Conservation (phyloP, 2,888 invertebrate genomes). For the Protula sp. region DNA sequence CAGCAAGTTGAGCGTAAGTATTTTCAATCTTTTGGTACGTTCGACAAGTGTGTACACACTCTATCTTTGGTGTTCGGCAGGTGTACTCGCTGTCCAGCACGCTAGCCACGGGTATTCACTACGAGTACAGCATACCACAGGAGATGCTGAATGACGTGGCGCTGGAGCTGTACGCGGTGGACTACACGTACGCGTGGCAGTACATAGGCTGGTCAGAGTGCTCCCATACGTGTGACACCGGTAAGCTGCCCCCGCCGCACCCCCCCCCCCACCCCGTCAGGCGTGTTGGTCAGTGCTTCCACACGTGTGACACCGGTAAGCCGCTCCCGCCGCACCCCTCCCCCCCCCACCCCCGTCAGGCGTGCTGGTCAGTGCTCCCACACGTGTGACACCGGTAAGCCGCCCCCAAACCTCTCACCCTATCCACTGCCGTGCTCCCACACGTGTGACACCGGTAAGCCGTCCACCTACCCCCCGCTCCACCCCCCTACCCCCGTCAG, state of each 20-base stretch:
- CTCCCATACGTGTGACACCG: slow-evolving; percentile 6
- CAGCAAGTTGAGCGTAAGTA: no score
- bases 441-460: slow-evolving; percentile 9
- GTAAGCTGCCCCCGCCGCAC: no score
- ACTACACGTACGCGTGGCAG: slow-evolving; percentile 4
- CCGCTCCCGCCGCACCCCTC: no score
- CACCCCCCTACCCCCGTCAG: no score
- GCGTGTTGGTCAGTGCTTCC: no score
- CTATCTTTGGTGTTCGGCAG: no score
- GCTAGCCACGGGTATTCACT: slow-evolving; percentile 1
- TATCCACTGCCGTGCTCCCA: slow-evolving; percentile 2
- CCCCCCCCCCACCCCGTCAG: no score
- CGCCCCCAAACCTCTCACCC: no score
- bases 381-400: slow-evolving; percentile 9
- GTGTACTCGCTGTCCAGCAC: slow-evolving; percentile 12
- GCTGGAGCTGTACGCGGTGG: not conserved
- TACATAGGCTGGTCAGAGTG: slow-evolving; percentile 8
- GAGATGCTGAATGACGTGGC: not conserved
- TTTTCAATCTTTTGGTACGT: no score
- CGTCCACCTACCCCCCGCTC: no score
- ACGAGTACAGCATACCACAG: slow-evolving; percentile 9
- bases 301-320: slow-evolving; percentile 9
- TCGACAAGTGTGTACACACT: no score
- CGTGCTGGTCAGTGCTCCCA: slow-evolving; percentile 3
- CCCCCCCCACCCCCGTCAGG: no score